Evolutionary conservation across 1,140 invertebrate genomes (phyloP).

Genomic region (Latrodectus geometricus): DNA sequence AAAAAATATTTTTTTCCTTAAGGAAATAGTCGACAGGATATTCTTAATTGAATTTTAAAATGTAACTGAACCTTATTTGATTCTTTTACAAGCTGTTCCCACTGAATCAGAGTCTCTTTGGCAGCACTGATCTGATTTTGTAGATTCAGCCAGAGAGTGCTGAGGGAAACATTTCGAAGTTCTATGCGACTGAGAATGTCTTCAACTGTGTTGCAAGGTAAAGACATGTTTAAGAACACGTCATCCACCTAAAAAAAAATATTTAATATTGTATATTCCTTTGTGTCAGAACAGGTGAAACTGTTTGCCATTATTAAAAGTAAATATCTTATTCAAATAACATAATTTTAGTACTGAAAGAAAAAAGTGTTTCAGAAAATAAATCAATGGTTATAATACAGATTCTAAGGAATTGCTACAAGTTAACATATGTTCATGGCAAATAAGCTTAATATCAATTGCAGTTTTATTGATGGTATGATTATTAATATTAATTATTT

Average conservation of each 20-base stretch:
- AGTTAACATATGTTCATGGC: no score
- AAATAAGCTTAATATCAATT: no score
- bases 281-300: background rate
- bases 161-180: conserved; percentile 77
- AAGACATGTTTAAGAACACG: conserved; percentile 79
- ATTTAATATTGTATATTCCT: background rate
- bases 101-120: conserved; percentile 76
- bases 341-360: background rate
- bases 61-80: conserved; percentile 76
- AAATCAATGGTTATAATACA: no score
- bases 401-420: no score
- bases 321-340: background rate
- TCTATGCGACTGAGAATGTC: conserved; percentile 78
- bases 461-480: no score
- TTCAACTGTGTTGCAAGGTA: conserved; percentile 78
- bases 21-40: no score
- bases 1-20: no score
- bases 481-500: no score
- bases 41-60: no score
- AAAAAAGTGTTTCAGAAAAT: conserved; percentile 2
- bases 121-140: conserved; percentile 74
- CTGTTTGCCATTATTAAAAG: background rate
- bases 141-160: conserved; percentile 79
- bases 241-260: conserved; percentile 76
- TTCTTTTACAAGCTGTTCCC: conserved; percentile 80